These are phyloP conservation scores for Seriola quinqueradiata DNA, from an alignment of 2,113 vertebrate species.

Conservation along the genomic window DNA sequence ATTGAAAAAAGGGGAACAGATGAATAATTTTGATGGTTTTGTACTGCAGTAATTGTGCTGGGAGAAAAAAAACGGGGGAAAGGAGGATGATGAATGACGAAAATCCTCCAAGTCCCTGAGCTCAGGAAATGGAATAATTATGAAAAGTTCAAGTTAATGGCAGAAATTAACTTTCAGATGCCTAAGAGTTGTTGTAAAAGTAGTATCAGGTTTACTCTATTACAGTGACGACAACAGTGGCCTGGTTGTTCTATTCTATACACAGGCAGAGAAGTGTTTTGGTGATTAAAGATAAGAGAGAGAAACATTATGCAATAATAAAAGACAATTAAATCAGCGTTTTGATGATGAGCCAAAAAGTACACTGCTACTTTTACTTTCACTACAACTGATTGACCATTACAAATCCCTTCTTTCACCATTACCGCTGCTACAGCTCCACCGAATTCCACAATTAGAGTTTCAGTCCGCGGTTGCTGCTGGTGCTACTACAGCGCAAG, in stretches of 20 bases:
- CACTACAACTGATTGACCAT: not conserved
- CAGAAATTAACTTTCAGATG: slow-evolving; percentile 31
- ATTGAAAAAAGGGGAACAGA: slow-evolving; percentile 69
- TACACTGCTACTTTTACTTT: not conserved
- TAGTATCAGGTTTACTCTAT: slow-evolving; percentile 2
- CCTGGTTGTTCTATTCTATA: not conserved
- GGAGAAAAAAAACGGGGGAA: slow-evolving; percentile 14
- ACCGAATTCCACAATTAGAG: not conserved
- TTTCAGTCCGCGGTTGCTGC: not conserved
- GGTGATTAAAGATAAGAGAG: not conserved
- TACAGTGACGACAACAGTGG: not conserved
- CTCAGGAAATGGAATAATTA: slow-evolving; percentile 66
- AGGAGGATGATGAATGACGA: slow-evolving; percentile 57
- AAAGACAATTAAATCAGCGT: not conserved
- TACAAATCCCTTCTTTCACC: not conserved
- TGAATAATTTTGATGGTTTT: slow-evolving; percentile 77
- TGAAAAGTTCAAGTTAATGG: slow-evolving; percentile 59
- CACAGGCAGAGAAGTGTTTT: not conserved
- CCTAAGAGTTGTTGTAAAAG: not conserved
- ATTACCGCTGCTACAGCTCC: not conserved
- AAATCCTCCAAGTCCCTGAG: slow-evolving; percentile 64
- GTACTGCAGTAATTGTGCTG: slow-evolving; percentile 66
- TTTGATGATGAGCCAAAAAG: not conserved
- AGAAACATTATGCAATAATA: not conserved
- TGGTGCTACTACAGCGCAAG: not conserved